Conservation (phyloP, 2,113 vertebrate species). For the Jaculus jaculus region DNA sequence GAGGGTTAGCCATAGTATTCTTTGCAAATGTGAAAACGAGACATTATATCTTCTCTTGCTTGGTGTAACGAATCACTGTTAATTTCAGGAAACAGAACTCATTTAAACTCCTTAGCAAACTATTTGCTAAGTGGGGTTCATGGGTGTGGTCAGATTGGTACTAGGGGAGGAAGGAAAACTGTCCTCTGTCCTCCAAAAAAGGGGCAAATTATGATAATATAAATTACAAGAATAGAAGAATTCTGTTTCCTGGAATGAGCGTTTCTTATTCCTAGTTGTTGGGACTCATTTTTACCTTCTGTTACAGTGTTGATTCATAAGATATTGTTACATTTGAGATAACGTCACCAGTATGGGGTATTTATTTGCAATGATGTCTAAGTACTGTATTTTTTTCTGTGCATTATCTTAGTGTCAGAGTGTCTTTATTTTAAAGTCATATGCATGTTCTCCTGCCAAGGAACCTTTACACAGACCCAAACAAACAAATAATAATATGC, state of each 20-base stretch:
- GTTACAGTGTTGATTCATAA: conserved; percentile 97
- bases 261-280: conserved; percentile 93
- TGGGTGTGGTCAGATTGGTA: conserved; percentile 82
- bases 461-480: conserved; percentile 93
- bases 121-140: conserved; percentile 90
- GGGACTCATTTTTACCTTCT: conserved; percentile 93
- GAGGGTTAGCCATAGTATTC: conserved; percentile 90
- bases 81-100: conserved; percentile 99
- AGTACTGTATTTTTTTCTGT: conserved; percentile 98
- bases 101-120: conserved; percentile 87
- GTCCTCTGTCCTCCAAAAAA: conserved; percentile 80
- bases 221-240: conserved; percentile 80
- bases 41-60: conserved; percentile 86
- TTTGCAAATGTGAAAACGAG: conserved; percentile 88
- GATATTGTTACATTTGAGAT: conserved; percentile 95
- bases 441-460: conserved; percentile 96
- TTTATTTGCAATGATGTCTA: conserved; percentile 97
- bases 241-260: conserved; percentile 99
- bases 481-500: conserved; percentile 79
- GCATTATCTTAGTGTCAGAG: conserved; percentile 95
- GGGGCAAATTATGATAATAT: conserved; percentile 88
- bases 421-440: conserved; percentile 93
- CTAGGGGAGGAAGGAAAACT: conserved; percentile 56
- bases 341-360: conserved; percentile 93
- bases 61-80: conserved; percentile 89